Evolutionary conservation across 2,888 invertebrate genomes (phyloP).

Genomic region (Tachina grossa): DNA sequence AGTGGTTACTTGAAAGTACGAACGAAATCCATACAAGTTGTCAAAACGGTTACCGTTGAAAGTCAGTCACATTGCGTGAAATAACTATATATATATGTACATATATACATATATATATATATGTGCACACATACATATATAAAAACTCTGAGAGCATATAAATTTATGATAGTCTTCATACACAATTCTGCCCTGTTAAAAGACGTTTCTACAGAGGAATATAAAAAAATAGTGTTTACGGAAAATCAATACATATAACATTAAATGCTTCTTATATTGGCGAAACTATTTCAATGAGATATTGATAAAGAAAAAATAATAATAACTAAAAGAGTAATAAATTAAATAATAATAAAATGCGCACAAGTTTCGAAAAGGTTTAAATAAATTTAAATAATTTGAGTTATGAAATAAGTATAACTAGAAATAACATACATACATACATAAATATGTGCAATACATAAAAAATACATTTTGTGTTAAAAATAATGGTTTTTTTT

Average conservation of each 20-base stretch:
- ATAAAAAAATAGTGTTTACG: conserved; percentile 54
- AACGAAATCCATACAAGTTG: conserved; percentile 56
- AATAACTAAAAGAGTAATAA: not conserved
- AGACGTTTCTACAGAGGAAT: conserved; percentile 49
- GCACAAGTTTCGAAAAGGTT: conserved; percentile 33
- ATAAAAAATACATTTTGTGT: conserved; percentile 17
- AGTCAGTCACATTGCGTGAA: conserved; percentile 68
- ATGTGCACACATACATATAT: not conserved
- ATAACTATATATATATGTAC: conserved; percentile 27
- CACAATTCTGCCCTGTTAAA: conserved; percentile 53
- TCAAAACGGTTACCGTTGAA: conserved; percentile 64
- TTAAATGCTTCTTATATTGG: conserved; percentile 56
- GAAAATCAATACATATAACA: conserved; percentile 63
- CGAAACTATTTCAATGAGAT: conserved; percentile 21
- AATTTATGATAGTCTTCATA: conserved; percentile 49
- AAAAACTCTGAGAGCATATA: conserved; percentile 41
- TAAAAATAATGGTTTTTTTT: not conserved
- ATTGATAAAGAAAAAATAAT: not conserved
- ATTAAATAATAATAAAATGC: conserved; percentile 5
- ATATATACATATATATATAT: not conserved
- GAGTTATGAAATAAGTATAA: conserved; percentile 1
- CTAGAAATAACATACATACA: not conserved
- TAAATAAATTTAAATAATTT: conserved; percentile 13
- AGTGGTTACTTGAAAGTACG: conserved; percentile 59
- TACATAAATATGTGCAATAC: not conserved